Evolutionary conservation across 2,113 vertebrate genomes (phyloP).

Genomic region (Tangachromis dhanisi): DNA sequence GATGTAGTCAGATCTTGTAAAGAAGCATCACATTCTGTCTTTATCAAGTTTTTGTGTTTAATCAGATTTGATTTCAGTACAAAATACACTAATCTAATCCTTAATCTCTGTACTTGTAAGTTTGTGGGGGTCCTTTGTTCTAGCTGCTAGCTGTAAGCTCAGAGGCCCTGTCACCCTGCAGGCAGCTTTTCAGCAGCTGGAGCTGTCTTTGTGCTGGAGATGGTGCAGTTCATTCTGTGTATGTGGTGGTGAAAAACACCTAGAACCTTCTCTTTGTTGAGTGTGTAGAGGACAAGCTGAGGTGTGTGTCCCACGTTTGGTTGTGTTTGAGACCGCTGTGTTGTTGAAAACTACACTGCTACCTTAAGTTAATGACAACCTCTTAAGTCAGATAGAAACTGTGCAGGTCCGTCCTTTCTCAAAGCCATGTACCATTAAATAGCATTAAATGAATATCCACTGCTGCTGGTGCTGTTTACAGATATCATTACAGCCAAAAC

Average conservation of each 20-base stretch:
- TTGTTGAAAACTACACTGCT: neutral
- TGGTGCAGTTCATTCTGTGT: neutral
- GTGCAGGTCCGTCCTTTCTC: neutral
- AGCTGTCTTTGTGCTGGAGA: conserved; percentile 2
- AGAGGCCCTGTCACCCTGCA: neutral
- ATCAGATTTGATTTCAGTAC: neutral
- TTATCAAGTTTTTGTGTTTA: neutral
- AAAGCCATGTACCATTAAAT: neutral
- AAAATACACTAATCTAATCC: fast-evolving
- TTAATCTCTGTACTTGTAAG: neutral
- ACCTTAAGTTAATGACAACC: neutral
- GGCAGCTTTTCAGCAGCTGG: neutral
- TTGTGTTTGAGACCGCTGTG: neutral
- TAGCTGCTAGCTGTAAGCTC: neutral
- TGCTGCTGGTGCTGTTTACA: neutral
- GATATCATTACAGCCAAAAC: neutral
- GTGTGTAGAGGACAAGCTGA: neutral
- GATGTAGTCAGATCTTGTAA: neutral
- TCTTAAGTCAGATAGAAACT: neutral
- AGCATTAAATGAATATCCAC: fast-evolving
- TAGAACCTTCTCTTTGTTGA: conserved; percentile 42
- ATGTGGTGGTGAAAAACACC: neutral
- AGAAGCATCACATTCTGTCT: neutral
- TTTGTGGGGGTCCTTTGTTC: neutral
- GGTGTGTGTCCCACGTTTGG: neutral